Conservation (phyloP, 2,113 vertebrate species). For the Gnathonemus longibarbis region DNA sequence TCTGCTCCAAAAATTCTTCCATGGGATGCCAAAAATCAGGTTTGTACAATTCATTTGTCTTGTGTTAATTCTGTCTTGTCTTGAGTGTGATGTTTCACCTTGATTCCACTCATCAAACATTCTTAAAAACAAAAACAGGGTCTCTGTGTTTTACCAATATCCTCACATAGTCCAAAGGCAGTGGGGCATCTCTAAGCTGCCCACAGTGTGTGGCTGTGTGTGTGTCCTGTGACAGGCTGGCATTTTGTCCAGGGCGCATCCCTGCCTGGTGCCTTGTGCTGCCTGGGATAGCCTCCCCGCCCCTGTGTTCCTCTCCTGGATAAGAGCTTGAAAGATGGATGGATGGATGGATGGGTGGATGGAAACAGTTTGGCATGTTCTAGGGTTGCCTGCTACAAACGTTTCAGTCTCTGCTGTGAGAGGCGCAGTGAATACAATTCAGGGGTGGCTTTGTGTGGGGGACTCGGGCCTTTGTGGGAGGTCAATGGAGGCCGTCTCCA, state of each 20-base stretch:
- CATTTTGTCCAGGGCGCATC: not conserved
- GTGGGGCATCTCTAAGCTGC: not conserved
- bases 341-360: not conserved
- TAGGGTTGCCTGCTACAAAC: not conserved
- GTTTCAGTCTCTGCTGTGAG: not conserved
- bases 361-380: not conserved
- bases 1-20: not conserved
- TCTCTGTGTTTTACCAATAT: not conserved
- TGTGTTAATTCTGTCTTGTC: not conserved
- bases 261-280: not conserved
- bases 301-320: not conserved
- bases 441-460: not conserved
- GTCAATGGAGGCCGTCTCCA: slow-evolving; percentile 43
- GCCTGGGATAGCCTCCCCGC: not conserved
- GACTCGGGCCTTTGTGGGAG: slow-evolving; percentile 21
- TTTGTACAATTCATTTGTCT: not conserved
- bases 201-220: not conserved
- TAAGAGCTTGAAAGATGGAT: not conserved
- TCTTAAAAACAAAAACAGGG: not conserved
- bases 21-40: not conserved
- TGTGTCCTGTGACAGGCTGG: not conserved
- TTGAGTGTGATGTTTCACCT: not conserved
- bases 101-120: not conserved
- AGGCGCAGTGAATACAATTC: not conserved
- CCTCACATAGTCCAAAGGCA: not conserved